Evolutionary conservation across 2,113 vertebrate species (phyloP).

Genomic region (Trogon surrucura): DNA sequence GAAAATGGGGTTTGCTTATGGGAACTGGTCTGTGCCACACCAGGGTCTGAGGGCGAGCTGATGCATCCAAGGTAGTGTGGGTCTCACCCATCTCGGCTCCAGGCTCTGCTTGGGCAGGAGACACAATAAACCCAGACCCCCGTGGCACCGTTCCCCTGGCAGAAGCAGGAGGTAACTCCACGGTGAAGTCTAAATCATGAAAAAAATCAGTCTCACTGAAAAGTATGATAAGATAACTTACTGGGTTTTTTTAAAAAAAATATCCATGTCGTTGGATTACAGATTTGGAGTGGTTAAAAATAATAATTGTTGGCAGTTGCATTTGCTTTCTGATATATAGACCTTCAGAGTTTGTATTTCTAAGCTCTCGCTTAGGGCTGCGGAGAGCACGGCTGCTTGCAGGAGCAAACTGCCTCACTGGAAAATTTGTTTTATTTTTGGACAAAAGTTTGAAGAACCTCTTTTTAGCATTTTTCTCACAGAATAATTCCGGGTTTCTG

Average conservation of each 20-base stretch:
- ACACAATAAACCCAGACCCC: background rate
- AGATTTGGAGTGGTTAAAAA: background rate
- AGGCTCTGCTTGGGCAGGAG: background rate
- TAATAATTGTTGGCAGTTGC: background rate
- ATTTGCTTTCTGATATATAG: background rate
- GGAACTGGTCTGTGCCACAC: background rate
- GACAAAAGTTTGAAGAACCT: background rate
- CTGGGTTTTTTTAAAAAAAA: background rate
- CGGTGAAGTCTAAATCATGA: background rate
- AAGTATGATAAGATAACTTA: background rate
- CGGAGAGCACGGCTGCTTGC: background rate
- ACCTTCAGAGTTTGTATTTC: background rate
- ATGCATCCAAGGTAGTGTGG: rapidly evolving
- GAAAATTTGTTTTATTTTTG: conserved; percentile 1
- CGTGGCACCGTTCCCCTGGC: background rate
- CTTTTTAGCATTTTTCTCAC: conserved; percentile 55
- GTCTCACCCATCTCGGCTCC: background rate
- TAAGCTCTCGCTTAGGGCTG: background rate
- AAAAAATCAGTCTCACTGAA: background rate
- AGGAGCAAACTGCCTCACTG: background rate
- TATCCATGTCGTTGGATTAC: background rate
- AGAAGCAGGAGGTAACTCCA: background rate
- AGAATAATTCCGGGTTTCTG: conserved; percentile 40
- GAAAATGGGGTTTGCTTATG: background rate
- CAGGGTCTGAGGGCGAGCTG: background rate